These are phyloP conservation scores for Coptodon rendalli DNA, from an alignment of 2,113 vertebrate genomes.

Conservation along the genomic window DNA sequence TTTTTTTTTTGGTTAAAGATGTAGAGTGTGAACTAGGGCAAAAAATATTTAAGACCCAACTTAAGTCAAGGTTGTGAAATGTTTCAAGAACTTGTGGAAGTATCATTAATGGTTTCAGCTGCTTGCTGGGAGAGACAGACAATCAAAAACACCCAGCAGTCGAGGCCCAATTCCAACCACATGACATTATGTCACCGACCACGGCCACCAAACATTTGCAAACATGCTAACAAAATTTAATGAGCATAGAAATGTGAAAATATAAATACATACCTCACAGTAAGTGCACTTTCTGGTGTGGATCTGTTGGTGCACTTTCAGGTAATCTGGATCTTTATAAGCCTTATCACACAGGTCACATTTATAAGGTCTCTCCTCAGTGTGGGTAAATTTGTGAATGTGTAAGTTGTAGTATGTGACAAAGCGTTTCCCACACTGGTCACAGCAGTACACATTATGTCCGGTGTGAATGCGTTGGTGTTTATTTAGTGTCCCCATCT, in stretches of 20 bases:
- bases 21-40: not conserved
- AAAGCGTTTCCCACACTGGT: not conserved
- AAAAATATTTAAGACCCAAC: not conserved
- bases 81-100: rapidly evolving
- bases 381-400: not conserved
- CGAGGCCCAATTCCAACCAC: not conserved
- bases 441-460: not conserved
- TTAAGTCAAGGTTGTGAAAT: not conserved
- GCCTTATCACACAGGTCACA: not conserved
- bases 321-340: not conserved
- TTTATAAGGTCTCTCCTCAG: not conserved
- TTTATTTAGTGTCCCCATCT: not conserved
- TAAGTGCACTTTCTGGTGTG: rapidly evolving
- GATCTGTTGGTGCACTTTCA: not conserved
- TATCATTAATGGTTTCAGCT: not conserved
- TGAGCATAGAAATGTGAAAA: not conserved
- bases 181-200: rapidly evolving
- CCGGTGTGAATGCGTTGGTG: not conserved
- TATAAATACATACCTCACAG: not conserved
- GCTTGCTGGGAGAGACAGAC: not conserved
- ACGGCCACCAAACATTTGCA: rapidly evolving
- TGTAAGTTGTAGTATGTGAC: not conserved
- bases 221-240: not conserved
- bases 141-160: not conserved
- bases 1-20: not conserved